phyloP scores from a whole-genome alignment of 2,113 vertebrate species.

The Cavia porcellus region DNA sequence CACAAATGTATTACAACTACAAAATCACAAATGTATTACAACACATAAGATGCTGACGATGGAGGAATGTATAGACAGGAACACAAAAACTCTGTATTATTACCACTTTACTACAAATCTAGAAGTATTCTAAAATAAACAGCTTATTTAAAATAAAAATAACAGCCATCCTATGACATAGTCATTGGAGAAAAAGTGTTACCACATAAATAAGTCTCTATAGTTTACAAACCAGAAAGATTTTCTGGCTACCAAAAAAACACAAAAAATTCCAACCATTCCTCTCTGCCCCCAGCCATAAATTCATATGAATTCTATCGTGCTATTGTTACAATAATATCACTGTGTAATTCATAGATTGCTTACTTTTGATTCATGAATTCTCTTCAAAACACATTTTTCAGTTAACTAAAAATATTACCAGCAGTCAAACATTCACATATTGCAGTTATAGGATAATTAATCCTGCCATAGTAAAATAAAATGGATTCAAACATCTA shows the following conservation, averaged over 20 bases:
- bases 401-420: neutral
- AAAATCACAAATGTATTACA: neutral
- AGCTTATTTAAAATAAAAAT: neutral
- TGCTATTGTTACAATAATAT: neutral
- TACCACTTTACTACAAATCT: neutral
- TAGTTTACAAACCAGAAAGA: neutral
- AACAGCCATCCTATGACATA: neutral
- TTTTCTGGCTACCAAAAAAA: neutral
- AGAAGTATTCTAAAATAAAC: slow-evolving; percentile 36
- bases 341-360: neutral
- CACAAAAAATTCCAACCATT: neutral
- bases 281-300: neutral
- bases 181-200: neutral
- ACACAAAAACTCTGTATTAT: neutral
- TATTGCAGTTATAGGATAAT: neutral
- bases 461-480: neutral
- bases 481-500: neutral
- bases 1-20: neutral
- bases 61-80: neutral
- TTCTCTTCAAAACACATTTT: neutral
- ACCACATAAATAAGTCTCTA: neutral
- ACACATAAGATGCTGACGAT: neutral
- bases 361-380: neutral
- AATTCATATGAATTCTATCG: slow-evolving; percentile 26
- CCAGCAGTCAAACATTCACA: neutral